Base-by-base conservation (phyloP, 1,140 invertebrate genomes). In the Drosophila bocqueti region DNA sequence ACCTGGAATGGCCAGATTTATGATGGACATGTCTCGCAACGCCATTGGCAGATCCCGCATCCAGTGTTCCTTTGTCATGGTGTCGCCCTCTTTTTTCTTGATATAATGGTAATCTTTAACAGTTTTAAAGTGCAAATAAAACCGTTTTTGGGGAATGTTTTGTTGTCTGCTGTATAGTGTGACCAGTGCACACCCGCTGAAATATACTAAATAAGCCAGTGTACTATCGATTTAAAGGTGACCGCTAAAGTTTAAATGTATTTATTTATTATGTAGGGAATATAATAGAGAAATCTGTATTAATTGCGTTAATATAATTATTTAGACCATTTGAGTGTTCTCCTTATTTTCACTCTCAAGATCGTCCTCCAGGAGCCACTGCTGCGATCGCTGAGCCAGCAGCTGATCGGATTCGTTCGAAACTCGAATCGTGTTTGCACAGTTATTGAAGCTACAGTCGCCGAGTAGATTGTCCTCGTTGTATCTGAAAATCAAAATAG, bases 1-100 rank as follows among this genome's bases (percentile, higher is more conserved):
- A 96, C 96, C 96, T 94, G 96, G 96, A 93, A 96, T 96, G 8
- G 96, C 96, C 55, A 97, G 86, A 83, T 96, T 94, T 68, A 96
- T 96, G 65, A 97, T 93, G 47, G 96, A 95, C 54, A 95, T 45
- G 63, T 93, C 90, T 76, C 94, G 94, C 16, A 96, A 76, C 31
- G 92, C 76, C 46, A 93, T 91, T 63, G 96, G 95, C 76, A 96
- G 87, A 76, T 94, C 94, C 26, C 94, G 93, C 96, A 97, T 96
- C 96, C 96, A 97, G 64, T 94, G 93, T 83, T 96, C 95, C 55
- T 60, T 67, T 26, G 73, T 42, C 87, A 91, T 91, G 26, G 18
- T 72, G 36, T 7, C 9, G 40, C n/a, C 3, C 13, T 3, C 13
- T 18, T 40, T 34, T 18, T 24, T 6, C 15, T 8, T 15, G 36